These are phyloP conservation scores for Byasa hedistus DNA, from an alignment of 2,888 invertebrate species.

Conservation along the genomic window DNA sequence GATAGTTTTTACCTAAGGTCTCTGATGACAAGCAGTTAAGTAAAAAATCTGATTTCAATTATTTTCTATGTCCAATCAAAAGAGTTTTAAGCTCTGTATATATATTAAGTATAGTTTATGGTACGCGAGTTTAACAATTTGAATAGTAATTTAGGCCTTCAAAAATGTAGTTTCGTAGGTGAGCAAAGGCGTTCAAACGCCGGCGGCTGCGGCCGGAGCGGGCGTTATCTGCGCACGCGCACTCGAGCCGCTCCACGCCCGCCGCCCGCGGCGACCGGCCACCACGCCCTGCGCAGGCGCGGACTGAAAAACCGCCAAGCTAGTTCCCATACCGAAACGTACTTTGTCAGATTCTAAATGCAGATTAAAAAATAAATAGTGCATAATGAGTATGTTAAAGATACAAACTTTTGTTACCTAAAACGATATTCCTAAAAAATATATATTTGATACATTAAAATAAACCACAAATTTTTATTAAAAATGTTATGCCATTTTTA, in stretches of 20 bases:
- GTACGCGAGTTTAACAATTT: no score
- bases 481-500: no score
- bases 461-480: no score
- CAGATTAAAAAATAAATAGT: constrained; percentile 7
- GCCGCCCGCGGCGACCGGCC: constrained; percentile 53
- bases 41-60: no score
- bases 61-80: no score
- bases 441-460: no score
- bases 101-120: no score
- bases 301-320: constrained; percentile 39
- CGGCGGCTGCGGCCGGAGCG: constrained; percentile 41
- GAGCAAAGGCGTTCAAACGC: constrained; percentile 22
- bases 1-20: no score
- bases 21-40: no score
- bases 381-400: neutral
- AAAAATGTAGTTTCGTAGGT: constrained; percentile 29
- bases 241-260: constrained; percentile 46
- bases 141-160: neutral
- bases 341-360: constrained; percentile 10
- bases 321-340: constrained; percentile 13
- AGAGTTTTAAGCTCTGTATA: no score
- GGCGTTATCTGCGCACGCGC: constrained; percentile 62
- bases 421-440: no score
- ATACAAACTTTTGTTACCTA: no score
- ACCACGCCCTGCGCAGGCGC: constrained; percentile 62